Conservation (phyloP, 2,113 vertebrate genomes). For the Todiramphus chloris region DNA sequence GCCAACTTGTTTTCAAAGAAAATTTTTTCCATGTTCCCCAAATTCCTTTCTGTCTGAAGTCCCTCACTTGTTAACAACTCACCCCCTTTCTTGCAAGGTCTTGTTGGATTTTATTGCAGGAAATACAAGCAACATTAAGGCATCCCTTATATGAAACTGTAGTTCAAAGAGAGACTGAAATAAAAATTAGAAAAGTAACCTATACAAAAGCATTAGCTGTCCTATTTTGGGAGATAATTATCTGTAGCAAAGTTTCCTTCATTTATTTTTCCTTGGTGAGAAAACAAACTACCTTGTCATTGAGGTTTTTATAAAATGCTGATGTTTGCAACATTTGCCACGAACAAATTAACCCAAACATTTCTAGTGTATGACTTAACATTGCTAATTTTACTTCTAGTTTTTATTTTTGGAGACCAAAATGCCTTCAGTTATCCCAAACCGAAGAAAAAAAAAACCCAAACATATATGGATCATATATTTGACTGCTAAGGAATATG, state of each 20-base stretch:
- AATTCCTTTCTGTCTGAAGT: neutral
- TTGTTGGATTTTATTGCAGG: neutral
- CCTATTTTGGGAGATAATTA: constrained; percentile 35
- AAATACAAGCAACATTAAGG: neutral
- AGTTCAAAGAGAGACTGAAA: neutral
- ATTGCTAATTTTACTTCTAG: neutral
- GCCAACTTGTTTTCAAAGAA: neutral
- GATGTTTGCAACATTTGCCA: constrained; percentile 9
- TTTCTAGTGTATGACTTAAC: neutral
- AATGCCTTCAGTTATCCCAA: neutral
- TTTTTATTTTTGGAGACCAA: neutral
- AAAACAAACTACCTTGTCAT: constrained; percentile 8
- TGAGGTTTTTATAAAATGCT: constrained; percentile 36
- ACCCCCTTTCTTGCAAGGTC: neutral
- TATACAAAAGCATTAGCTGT: neutral
- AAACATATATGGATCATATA: neutral
- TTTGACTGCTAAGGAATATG: neutral
- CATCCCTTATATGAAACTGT: neutral
- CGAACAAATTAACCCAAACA: neutral
- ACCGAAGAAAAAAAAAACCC: neutral
- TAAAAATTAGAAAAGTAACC: neutral
- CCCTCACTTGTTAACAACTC: neutral
- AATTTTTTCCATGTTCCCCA: neutral
- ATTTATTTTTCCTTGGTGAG: neutral
- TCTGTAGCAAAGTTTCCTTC: neutral